Base-by-base conservation (phyloP, 2,888 invertebrate genomes). In the Scelioninae gen. 1 region DNA sequence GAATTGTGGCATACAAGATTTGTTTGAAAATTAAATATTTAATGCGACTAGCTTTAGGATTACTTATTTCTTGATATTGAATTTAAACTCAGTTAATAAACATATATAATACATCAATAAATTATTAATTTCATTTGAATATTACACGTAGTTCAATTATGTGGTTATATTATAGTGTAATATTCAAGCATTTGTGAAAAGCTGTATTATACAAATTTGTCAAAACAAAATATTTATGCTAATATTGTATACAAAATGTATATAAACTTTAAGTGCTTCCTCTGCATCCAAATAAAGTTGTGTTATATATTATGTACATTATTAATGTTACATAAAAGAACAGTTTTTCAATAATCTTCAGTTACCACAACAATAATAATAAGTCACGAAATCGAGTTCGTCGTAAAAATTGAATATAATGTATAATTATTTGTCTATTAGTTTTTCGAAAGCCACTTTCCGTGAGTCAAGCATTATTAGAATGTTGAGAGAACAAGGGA, bases 361-460 rank as follows among this genome's bases (percentile, higher is more conserved):
- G 11, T 0, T 31, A 8, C n/a, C 10, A 29, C 16, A 60, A 60
- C 45, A 56, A 56, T 38, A 69, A 56, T 56, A 56, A 69, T 16
- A 56, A 47, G 56, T 23, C 16, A 58, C 68, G 32, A 71, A 71
- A 43, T 58, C 47, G 38, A 71, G 58, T 23, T 11, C 34, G 45
- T 47, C 56, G 45, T 56, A 56, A 43, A 71, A 58, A 40, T 38
- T 23, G 16, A 47, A 49, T 49, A 49, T 58, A 71, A 49, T 71
- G 58, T 34, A 58, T 49, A 74, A 45, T 74, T 55, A 75, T 75
- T 75, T 55, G 47, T 56, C 47, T 65, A 47, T 65, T 56, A 56
- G 32, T 13, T 65, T 55, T 63, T 62, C 53, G 1, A 13, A 8
- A 13, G 29, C 40, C 34, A 51, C 68, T 55, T 71, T 40, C 38